phyloP scores from a whole-genome alignment of 1,140 invertebrate genomes.

The Brachionus manjavacas region DNA sequence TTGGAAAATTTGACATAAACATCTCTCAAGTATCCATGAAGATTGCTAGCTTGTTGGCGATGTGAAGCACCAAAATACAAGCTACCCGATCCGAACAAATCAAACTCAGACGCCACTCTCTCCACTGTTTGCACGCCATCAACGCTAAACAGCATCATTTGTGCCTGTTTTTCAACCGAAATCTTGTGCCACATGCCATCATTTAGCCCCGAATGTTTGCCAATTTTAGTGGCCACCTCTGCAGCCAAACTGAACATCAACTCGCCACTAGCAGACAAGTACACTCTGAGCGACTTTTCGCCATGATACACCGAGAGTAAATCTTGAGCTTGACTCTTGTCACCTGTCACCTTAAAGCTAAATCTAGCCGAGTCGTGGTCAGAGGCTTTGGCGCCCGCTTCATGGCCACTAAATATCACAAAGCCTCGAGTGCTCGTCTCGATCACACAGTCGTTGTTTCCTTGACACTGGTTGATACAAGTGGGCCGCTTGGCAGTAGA shows the following conservation, averaged over 20 bases:
- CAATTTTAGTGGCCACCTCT: neutral
- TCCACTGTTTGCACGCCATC: neutral
- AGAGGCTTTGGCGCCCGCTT: neutral
- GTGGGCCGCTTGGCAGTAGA: neutral
- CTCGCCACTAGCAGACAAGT: neutral
- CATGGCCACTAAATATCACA: conserved; percentile 1
- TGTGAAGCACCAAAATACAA: conserved; percentile 12
- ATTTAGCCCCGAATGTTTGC: neutral
- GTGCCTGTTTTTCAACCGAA: neutral
- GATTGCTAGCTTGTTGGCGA: neutral
- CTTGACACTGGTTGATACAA: neutral
- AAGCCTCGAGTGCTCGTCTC: neutral
- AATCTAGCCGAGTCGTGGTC: neutral
- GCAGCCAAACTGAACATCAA: neutral
- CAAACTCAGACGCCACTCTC: neutral
- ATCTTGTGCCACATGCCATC: conserved; percentile 21
- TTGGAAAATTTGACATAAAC: conserved; percentile 11
- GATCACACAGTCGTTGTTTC: neutral
- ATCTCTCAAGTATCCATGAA: conserved; percentile 34
- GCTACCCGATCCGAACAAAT: conserved; percentile 4
- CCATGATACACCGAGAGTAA: neutral
- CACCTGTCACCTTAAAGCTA: neutral
- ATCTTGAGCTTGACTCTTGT: neutral
- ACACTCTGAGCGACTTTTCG: neutral
- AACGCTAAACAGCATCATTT: neutral